phyloP scores from a whole-genome alignment of 2,797 vertebrate genomes.

The Craterocephalus amniculus region DNA sequence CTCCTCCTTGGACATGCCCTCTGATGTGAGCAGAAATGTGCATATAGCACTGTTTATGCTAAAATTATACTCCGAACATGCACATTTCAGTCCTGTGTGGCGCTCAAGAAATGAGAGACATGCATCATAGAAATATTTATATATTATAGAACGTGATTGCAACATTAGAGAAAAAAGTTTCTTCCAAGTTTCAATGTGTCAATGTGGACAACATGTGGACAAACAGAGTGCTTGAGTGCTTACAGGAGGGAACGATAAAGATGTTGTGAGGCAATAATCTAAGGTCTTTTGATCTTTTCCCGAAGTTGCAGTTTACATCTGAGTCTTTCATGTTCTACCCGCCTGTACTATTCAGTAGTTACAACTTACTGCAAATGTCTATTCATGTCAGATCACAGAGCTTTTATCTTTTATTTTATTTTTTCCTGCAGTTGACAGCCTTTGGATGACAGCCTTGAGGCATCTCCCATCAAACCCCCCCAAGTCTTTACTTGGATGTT shows the following conservation, averaged over 20 bases:
- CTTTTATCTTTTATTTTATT: constrained; percentile 19
- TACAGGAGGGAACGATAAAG: not conserved
- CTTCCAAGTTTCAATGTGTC: too few relatives aligned
- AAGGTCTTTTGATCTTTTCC: constrained; percentile 1
- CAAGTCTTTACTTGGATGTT: not conserved
- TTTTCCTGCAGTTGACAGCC: not conserved
- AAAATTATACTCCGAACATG: too few relatives aligned
- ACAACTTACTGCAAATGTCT: constrained; percentile 14
- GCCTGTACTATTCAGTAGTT: constrained; percentile 2
- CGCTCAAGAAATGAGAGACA: too few relatives aligned
- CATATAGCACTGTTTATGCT: too few relatives aligned
- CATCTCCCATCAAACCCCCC: not conserved
- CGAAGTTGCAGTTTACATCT: not conserved
- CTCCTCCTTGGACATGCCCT: too few relatives aligned
- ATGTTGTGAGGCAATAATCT: not conserved
- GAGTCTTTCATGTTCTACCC: not conserved
- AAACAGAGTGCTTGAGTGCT: too few relatives aligned
- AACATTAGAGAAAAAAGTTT: too few relatives aligned
- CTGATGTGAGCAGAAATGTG: too few relatives aligned
- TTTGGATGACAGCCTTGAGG: constrained; percentile 1
- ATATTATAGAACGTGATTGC: too few relatives aligned
- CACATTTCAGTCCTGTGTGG: too few relatives aligned
- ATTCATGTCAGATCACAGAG: not conserved
- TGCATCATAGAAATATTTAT: too few relatives aligned
- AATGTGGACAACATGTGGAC: too few relatives aligned